Base-by-base conservation (phyloP, 2,113 vertebrate genomes). In the Oreochromis aureus region DNA sequence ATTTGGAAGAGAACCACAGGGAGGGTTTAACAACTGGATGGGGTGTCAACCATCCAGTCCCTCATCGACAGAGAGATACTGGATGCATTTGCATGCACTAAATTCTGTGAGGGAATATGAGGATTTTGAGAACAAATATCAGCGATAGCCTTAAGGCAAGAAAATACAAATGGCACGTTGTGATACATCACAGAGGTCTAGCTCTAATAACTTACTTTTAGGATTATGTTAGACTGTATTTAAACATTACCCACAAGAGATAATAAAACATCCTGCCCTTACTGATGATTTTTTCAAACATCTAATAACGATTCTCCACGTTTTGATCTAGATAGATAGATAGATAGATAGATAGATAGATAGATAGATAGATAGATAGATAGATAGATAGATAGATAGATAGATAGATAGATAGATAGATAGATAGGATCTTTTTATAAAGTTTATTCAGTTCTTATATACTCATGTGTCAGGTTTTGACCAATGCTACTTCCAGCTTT, bases 1-100 rank as follows among this genome's bases (percentile, higher is more conserved):
- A 87, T 92, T 91, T 93, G 87, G 89, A 89, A n/a, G 76, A 22
- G 80, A 84, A 82, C 84, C 82, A 3, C 39, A 6, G 89, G 89
- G 91, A 92, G 53, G 86, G 83, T 92, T 91, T 90, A 90, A 85
- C 86, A 85, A 87, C 82, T 86, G 63, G 87, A 90, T 71, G 22
- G 61, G 80, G 82, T 82, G 78, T 89, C 80, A 39, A 46, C 85
- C 24, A 80, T 11, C 71, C 79, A 69, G 51, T 83, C 82, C 41
- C 84, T 87, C 82, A 80, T 48, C 85, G 34, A 46, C 83, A 16
- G 36, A 48, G 18, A 76, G 24, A 19, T 48, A 30, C 24, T 76
- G 71, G 24, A 48, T 76, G 71, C 9, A 76, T 76, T 32, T 48
- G 44, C 44, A 76, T 78, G 27, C 46, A 51, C 73, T 32, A 78